phyloP scores from a whole-genome alignment of 2,113 vertebrate genomes.

The Orientallactaga bullata region DNA sequence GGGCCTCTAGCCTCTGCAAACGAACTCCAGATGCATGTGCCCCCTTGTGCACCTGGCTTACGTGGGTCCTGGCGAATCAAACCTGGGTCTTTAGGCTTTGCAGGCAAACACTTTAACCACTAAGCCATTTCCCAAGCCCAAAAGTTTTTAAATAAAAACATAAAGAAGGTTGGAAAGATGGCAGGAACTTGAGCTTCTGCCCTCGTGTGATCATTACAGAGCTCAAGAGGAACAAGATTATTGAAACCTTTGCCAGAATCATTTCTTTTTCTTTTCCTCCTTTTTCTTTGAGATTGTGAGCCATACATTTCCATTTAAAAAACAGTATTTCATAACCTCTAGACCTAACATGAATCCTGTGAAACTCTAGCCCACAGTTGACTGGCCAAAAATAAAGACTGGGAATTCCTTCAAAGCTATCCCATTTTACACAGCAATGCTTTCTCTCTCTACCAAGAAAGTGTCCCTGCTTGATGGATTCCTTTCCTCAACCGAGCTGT shows the following conservation, averaged over 20 bases:
- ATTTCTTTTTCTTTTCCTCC: constrained; percentile 54
- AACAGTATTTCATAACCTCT: constrained; percentile 75
- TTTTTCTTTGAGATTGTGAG: constrained; percentile 68
- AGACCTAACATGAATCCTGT: constrained; percentile 66
- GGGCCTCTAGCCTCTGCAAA: no score
- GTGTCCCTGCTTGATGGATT: constrained; percentile 53
- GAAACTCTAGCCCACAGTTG: constrained; percentile 59
- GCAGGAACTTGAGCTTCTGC: constrained; percentile 22
- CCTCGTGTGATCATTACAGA: constrained; percentile 54
- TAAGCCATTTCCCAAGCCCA: no score
- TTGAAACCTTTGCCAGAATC: constrained; percentile 36
- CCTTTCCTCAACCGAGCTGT: constrained; percentile 25
- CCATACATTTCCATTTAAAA: constrained; percentile 74
- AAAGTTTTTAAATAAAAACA: constrained; percentile 69
- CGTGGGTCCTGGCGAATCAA: no score
- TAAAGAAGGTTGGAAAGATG: constrained; percentile 39
- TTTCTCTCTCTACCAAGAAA: constrained; percentile 69
- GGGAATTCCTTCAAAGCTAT: constrained; percentile 73
- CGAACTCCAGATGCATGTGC: no score
- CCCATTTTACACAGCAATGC: constrained; percentile 67
- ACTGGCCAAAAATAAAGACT: constrained; percentile 74
- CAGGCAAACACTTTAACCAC: no score
- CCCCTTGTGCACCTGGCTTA: no score
- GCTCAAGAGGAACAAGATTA: constrained; percentile 61
- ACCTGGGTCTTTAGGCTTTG: no score